Evolutionary conservation across 2,797 vertebrate species (phyloP), one percentile per base, ranked within the genome.

Genomic region (Rhynchotus rufescens): DNA sequence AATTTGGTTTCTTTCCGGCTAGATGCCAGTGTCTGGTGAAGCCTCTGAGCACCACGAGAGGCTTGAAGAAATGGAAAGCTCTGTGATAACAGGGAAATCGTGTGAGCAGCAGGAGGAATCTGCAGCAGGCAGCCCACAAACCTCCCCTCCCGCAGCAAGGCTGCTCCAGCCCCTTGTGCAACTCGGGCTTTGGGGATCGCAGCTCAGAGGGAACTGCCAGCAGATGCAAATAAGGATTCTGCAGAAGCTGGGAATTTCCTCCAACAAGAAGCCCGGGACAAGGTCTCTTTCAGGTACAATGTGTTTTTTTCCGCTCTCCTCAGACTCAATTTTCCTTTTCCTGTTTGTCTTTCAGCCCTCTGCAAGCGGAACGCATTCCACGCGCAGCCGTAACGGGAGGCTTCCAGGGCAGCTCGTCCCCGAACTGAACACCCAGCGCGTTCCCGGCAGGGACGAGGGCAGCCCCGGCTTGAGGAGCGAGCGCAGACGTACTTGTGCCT

Each of bases 401-500:
- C 1, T 3, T 4, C 56, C 54, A 45, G 40, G 59, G 38, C 0
- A 3, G 51, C 72, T 51, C 22, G 42, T 42, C 32, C n/a, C 42
- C 59, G 1, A 1, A 3, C 44, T 6, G 25, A 13, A n/a, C 20
- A 45, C 47, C 20, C 5, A 3, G 8, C 5, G 8, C 5, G 5
- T 17, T 47, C 44, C 11, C 2, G 28, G 44, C 12, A 8, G 25
- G 7, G 42, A 74, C 13, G 3, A 32, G 16, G 26, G 54, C 34
- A 54, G 16, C 5, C 28, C 22, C 2, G 4, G 60, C 61, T 73
- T 49, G 12, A 30, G 0, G 3, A 26, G 52, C 0, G 19, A 25
- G 0, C 0, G 1, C 36, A 68, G 82, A 95, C 96, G 0, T 96
- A 99, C 99, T 98, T 99, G 99, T 74, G 99, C 98, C 97, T 99